Evolutionary conservation across 2,888 invertebrate species (phyloP).

Genomic region (Thymelicus acteon): DNA sequence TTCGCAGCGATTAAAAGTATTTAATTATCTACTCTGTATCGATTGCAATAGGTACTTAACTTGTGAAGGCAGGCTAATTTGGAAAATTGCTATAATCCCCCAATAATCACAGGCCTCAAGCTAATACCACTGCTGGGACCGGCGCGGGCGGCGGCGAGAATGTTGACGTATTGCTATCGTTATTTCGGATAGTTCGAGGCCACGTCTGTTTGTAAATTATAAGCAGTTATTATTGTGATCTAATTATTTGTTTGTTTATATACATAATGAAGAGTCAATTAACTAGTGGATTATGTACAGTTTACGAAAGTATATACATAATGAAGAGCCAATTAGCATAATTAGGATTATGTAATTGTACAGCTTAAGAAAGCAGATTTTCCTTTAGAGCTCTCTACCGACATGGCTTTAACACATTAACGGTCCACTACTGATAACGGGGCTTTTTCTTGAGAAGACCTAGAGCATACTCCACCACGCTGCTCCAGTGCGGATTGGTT

Average conservation of each 20-base stretch:
- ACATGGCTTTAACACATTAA: no score
- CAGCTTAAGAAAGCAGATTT: no score
- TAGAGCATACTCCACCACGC: no score
- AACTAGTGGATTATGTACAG: no score
- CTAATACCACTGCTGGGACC: background rate
- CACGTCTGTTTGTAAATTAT: slow-evolving; percentile 1
- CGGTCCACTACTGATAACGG: no score
- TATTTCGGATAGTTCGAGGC: slow-evolving; percentile 17
- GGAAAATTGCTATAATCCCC: background rate
- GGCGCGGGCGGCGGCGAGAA: background rate
- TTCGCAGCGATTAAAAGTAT: background rate
- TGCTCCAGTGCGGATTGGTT: no score
- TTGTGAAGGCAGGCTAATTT: slow-evolving; percentile 1
- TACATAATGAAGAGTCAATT: no score
- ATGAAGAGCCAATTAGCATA: no score
- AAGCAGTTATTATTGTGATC: background rate
- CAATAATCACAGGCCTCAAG: background rate
- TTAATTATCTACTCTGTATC: background rate
- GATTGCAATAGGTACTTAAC: background rate
- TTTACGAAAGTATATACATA: no score
- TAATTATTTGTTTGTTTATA: background rate
- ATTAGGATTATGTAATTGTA: no score
- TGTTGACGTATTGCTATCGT: slow-evolving; percentile 7
- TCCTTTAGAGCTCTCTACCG: no score
- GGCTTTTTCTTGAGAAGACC: no score